phyloP scores from a whole-genome alignment of 2,888 invertebrate genomes.

The Therioaphis trifolii region DNA sequence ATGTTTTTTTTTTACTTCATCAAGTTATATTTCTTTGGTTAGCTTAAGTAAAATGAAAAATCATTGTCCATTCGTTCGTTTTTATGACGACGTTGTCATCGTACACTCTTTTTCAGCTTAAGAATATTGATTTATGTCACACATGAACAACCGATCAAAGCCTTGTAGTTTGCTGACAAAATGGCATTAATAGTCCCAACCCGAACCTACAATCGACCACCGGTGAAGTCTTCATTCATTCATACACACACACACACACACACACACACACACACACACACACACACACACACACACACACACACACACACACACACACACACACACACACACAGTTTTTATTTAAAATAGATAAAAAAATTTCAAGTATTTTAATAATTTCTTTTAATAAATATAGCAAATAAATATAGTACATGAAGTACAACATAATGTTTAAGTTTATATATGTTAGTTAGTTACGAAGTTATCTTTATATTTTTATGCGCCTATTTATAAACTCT shows the following conservation, averaged over 20 bases:
- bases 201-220: background rate
- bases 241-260: background rate
- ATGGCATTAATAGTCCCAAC: conserved; percentile 7
- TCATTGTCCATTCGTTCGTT: conserved; percentile 12
- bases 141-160: conserved; percentile 33
- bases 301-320: no score
- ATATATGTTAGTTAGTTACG: no score
- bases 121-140: conserved; percentile 43
- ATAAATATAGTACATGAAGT: background rate
- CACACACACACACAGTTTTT: no score
- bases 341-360: no score
- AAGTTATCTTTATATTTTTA: no score
- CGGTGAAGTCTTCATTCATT: background rate
- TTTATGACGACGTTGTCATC: conserved; percentile 17
- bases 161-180: conserved; percentile 20
- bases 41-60: conserved; percentile 16
- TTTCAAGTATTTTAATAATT: no score
- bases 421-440: no score
- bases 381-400: background rate
- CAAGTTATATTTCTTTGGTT: background rate
- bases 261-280: background rate
- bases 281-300: no score
- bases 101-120: conserved; percentile 8
- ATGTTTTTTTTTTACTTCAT: background rate
- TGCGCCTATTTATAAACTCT: no score